Evolutionary conservation across 2,113 vertebrate genomes (phyloP).

Genomic region (Felis chaus): DNA sequence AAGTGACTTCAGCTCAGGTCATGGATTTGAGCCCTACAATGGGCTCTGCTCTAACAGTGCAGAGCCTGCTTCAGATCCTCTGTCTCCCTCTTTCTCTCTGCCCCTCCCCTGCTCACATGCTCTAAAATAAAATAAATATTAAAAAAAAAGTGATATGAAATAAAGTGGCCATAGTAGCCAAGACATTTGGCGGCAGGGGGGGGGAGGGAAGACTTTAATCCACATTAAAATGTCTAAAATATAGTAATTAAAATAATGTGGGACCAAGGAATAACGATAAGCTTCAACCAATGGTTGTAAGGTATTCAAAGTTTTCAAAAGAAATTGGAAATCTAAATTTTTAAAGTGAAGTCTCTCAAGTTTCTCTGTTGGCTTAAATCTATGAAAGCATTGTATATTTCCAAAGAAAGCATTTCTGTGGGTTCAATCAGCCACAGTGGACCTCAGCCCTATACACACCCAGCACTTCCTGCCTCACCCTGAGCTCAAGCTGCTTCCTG

Average conservation of each 20-base stretch:
- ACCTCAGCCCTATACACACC: constrained; percentile 57
- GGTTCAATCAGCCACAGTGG: background rate
- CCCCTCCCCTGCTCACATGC: too few species aligned
- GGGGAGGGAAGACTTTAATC: background rate
- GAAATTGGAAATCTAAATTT: background rate
- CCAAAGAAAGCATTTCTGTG: constrained; percentile 61
- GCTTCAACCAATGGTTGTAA: background rate
- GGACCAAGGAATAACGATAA: background rate
- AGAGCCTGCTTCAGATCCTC: too few species aligned
- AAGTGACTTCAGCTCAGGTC: too few species aligned
- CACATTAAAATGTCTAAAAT: background rate
- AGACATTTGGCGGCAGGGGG: background rate
- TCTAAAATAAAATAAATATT: too few species aligned
- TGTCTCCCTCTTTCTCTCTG: too few species aligned
- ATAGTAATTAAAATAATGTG: background rate
- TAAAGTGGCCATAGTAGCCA: background rate
- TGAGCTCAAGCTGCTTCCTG: constrained; percentile 67
- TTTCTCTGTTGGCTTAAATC: background rate
- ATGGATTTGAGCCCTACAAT: too few species aligned
- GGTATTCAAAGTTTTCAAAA: background rate
- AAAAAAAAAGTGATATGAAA: background rate
- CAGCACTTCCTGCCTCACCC: constrained; percentile 76
- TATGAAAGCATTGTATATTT: constrained; percentile 26
- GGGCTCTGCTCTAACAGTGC: too few species aligned
- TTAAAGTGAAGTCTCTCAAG: background rate